Evolutionary conservation across 2,113 vertebrate species (phyloP).

Genomic region (Siniperca chuatsi): DNA sequence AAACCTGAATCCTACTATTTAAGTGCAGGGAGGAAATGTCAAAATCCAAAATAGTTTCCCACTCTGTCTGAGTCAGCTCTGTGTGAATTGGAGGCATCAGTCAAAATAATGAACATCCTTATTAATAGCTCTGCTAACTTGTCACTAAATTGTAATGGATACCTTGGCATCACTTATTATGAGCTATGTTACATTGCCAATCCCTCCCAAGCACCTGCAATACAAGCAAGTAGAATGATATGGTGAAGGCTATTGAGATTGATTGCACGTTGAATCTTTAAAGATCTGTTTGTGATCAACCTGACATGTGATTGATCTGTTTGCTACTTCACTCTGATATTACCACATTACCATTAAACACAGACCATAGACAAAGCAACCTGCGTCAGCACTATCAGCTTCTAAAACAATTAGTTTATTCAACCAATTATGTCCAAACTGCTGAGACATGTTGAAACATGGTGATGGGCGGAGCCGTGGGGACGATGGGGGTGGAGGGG

Average conservation of each 20-base stretch:
- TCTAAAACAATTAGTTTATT: constrained; percentile 50
- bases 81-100: constrained; percentile 41
- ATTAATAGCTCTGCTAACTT: constrained; percentile 46
- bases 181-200: constrained; percentile 7
- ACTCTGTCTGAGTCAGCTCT: constrained; percentile 29
- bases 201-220: constrained; percentile 8
- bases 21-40: neutral
- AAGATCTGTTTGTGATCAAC: constrained; percentile 7
- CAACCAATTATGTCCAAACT: constrained; percentile 58
- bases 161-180: constrained; percentile 22
- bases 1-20: neutral
- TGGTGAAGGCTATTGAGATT: neutral
- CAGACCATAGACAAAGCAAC: constrained; percentile 2
- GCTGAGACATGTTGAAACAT: constrained; percentile 55
- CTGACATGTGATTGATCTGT: neutral
- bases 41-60: constrained; percentile 25
- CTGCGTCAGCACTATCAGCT: constrained; percentile 41
- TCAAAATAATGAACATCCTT: constrained; percentile 59
- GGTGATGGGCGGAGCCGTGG: constrained; percentile 52
- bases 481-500: constrained; percentile 12
- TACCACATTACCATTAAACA: neutral
- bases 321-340: neutral
- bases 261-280: neutral
- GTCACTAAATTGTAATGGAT: constrained; percentile 43
- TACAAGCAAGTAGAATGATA: neutral